Evolutionary conservation across 2,888 invertebrate genomes (phyloP), one percentile per base, ranked within the genome.

Genomic region (Siphonodentalium dalli): DNA sequence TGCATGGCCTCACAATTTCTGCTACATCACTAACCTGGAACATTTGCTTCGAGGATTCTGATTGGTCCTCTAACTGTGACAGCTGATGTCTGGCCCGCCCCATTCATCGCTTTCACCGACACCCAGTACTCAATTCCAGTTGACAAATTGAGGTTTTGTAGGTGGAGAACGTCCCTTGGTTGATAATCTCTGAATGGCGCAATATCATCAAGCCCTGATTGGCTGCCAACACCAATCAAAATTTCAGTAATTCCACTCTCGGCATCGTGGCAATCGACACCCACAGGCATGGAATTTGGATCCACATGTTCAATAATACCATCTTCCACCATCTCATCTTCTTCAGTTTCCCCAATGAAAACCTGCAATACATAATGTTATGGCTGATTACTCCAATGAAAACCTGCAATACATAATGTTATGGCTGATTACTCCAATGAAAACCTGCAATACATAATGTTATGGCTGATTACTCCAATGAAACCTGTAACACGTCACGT

Each of bases 11-110:
- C 48, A 8, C 52, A 35, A 24, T 69, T 40, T 1, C 72, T 69
- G 53, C 71, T 71, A 51, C 54, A 67, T 3, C 71, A 61, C 3
- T 33, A 11, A 1, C 65, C 65, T 9, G 65, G 55, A 9, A 61
- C 44, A 44, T 63, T 62, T n/a, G 42, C 62, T 37, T 44, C 35
- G 11, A 58, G 39, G 5, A 65, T 42, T 6, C 35, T 38, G 40
- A 65, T 63, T n/a, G 58, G 58, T 35, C 48, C 52, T 11, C 62
- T 62, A 15, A 26, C 33, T 9, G 29, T 23, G 1, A 40, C 24
- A 9, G 18, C n/a, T 1, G 65, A 62, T 24, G 24, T 18, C 3
- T 50, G 15, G 1, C 62, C 62, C 0, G 64, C 61, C 1, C 57
- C 53, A 20, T 61, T 64, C 35, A 46, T n/a, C 0, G 55, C 55